Evolutionary conservation across 1,140 invertebrate species (phyloP), one percentile per base, ranked within the genome.

Genomic region (Pomacea maculata): DNA sequence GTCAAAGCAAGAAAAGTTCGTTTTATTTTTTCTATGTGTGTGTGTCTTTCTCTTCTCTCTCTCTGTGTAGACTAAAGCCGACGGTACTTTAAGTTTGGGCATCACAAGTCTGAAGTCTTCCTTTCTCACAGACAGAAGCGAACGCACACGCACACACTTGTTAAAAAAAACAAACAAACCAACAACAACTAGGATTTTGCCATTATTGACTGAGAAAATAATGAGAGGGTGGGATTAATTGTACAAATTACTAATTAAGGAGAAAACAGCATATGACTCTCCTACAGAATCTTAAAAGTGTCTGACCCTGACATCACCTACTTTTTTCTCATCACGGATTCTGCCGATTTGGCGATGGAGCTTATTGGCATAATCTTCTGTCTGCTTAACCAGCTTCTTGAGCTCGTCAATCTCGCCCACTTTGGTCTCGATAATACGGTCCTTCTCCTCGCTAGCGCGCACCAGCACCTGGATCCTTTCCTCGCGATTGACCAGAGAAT

Each of bases 321-420:
- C 84, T 57, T 83, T 68, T 61, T 86, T 85, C 73, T 86, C 82
- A 25, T 83, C 80, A 65, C 80, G 83, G 8, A 87, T 75, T 76
- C 82, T 84, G 15, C 81, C 82, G 1, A 87, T 84, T 79, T 87
- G 82, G 75, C 80, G 86, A 29, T 85, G 78, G 17, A 89, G 83
- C 72, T 87, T 83, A 19, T 84, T 79, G 64, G 88, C 86, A 67
- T 86, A 87, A 12, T 84, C 86, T 75, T 88, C 85, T 0, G 86
- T 88, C 82, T 89, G 83, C 70, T 84, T 77, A 0, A 89, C 85
- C 55, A 88, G 70, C 55, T 79, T 81, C 84, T 84, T 87, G 9
- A 89, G 78, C 63, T 86, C 85, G 17, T 80, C 80, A 54, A 89
- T 87, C 75, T 89, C 88, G 9, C 80, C 74, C 77, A 84, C 80